These are phyloP conservation scores for Tauraco erythrolophus DNA, from an alignment of 2,113 vertebrate genomes.

Conservation along the genomic window DNA sequence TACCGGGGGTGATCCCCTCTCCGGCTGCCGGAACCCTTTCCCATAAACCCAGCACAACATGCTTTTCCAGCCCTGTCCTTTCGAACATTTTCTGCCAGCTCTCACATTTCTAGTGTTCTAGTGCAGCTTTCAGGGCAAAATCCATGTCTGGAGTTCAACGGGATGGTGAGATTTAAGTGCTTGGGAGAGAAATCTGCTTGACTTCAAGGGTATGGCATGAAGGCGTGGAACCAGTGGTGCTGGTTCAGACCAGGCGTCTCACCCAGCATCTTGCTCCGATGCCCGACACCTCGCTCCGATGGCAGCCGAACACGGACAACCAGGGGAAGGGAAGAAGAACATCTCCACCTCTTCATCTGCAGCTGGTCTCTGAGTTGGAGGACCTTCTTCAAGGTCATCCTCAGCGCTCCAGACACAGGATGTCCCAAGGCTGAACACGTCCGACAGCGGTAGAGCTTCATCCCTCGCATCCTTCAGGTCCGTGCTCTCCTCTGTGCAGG, in stretches of 20 bases:
- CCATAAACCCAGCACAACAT: too few species aligned
- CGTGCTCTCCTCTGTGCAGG: constrained; percentile 53
- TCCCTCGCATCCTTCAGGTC: constrained; percentile 39
- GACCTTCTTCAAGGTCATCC: not conserved
- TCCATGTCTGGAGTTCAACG: not conserved
- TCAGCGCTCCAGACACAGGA: not conserved
- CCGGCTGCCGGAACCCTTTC: too few species aligned
- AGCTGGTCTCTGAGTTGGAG: not conserved
- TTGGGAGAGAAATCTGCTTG: not conserved
- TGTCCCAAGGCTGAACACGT: not conserved
- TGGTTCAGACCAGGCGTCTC: not conserved
- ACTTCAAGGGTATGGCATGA: not conserved
- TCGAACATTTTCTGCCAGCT: not conserved
- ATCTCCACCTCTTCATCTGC: not conserved
- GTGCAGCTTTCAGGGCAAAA: not conserved
- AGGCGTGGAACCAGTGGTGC: not conserved
- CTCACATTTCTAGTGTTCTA: not conserved
- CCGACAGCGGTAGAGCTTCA: constrained; percentile 17
- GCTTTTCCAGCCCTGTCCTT: not conserved
- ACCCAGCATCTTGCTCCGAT: not conserved
- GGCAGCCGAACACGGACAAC: not conserved
- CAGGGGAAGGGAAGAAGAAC: not conserved
- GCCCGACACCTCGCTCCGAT: rapidly evolving
- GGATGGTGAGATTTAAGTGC: not conserved
- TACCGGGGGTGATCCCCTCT: too few species aligned